Evolutionary conservation across 37 sponge, comb jelly and placozoan species (phyloP), one percentile per base, ranked within the genome.

Genomic region (Ianthella basta): DNA sequence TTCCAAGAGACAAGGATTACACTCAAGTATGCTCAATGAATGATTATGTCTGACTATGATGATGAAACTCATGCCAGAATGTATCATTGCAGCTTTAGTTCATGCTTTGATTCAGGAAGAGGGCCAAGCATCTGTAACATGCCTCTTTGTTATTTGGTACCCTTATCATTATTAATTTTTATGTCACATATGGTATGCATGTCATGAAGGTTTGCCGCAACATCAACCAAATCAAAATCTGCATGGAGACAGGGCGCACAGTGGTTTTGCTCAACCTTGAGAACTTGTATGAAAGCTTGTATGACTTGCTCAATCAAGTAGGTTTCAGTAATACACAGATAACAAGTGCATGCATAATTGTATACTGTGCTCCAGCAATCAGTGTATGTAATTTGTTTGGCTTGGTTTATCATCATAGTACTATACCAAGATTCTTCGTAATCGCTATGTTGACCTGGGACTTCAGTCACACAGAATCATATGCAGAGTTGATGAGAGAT

Each of bases 271-370:
- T 97, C 23, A 95, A 97, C 85, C 59, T 97, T 79, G 95, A 97
- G 60, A 97, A 92, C 68, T 80, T 97, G 19, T 97, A 97, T 81
- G 97, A 97, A 85, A 97, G 97, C 82, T 83, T 97, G 54, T 97
- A 97, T 85, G 97, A 97, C 79, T 93, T 91, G 21, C 88, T 97
- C n/a, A 97, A 97, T 57, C 97, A 97, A 84, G 87, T 86, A 68
- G 15, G 63, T 60, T 37, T 23, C 8, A 0, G 18, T 39, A 39
- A 84, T 59, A 55, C 54, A 25, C 23, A 40, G 64, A 65, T 83
- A 36, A 29, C 12, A 0, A 83, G n/a, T 38, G 40, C 33, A 16
- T 37, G 4, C 30, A 12, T n/a, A 14, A 66, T 24, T 55, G 15
- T 57, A 23, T 18, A 80, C 10, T 32, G 27, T 39, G 50, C 50